These are phyloP conservation scores for Dendrolimus pini DNA, from an alignment of 2,888 invertebrate genomes.

Conservation along the genomic window DNA sequence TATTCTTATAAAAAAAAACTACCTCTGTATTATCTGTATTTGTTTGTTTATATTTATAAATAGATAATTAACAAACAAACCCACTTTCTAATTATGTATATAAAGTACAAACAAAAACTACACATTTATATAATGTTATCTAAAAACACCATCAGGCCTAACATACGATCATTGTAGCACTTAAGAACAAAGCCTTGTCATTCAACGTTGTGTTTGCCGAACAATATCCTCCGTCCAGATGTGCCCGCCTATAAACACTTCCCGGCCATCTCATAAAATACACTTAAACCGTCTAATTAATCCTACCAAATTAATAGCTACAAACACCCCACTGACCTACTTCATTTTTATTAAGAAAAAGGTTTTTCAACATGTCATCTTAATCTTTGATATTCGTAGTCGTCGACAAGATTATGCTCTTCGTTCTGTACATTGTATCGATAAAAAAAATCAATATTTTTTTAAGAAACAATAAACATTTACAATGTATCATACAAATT, in stretches of 20 bases:
- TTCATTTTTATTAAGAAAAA: slow-evolving; percentile 23
- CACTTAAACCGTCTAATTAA: slow-evolving; percentile 39
- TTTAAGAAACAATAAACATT: no score
- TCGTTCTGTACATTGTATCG: no score
- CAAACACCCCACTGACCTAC: slow-evolving; percentile 21
- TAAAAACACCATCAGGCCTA: no score
- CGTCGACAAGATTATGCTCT: no score
- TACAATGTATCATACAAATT: no score
- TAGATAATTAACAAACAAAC: not conserved
- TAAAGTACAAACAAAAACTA: not conserved
- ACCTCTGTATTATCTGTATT: no score
- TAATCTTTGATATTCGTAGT: slow-evolving; percentile 2
- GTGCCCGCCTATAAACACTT: slow-evolving; percentile 22
- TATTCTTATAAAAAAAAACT: no score
- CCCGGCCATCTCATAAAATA: slow-evolving; percentile 29
- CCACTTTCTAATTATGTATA: not conserved
- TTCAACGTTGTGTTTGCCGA: not conserved
- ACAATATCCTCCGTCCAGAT: slow-evolving; percentile 12
- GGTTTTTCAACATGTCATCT: slow-evolving; percentile 22
- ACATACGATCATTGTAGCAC: not conserved
- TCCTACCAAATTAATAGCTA: slow-evolving; percentile 36
- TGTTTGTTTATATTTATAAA: no score
- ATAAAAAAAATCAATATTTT: no score
- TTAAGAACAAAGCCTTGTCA: not conserved
- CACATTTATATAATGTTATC: no score